phyloP scores from a whole-genome alignment of 2,797 vertebrate species.

The Pelodytes ibericus region DNA sequence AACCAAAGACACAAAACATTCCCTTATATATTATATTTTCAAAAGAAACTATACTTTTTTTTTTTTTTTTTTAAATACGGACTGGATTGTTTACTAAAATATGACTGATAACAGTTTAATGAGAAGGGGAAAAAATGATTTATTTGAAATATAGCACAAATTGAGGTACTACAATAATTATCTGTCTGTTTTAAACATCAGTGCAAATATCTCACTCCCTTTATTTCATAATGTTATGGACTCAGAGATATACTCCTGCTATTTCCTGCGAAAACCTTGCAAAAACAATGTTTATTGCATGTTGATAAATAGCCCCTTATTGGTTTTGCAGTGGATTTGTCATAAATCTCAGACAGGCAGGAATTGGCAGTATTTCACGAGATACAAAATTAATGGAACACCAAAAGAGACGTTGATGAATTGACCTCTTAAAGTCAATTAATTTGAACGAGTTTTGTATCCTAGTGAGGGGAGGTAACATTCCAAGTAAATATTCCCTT shows the following conservation, averaged over 20 bases:
- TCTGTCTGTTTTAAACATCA: too few relatives aligned
- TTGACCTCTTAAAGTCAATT: constrained; percentile 46
- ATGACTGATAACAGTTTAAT: not conserved
- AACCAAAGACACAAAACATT: too few relatives aligned
- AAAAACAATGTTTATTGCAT: constrained; percentile 34
- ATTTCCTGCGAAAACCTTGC: not conserved
- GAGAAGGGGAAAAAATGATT: not conserved
- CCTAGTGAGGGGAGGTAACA: constrained; percentile 13
- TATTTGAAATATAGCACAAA: not conserved
- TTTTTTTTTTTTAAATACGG: too few relatives aligned
- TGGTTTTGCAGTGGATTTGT: constrained; percentile 27
- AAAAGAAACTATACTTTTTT: too few relatives aligned
- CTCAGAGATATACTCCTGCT: not conserved
- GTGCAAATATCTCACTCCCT: too few relatives aligned
- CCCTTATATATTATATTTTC: too few relatives aligned
- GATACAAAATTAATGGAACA: constrained; percentile 47
- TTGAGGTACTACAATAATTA: not conserved
- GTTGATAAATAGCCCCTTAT: constrained; percentile 43
- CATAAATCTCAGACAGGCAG: constrained; percentile 37
- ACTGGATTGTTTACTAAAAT: too few relatives aligned
- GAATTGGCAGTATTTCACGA: constrained; percentile 37
- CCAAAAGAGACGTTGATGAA: constrained; percentile 47
- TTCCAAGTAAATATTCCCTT: constrained; percentile 25
- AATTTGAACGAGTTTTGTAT: constrained; percentile 36
- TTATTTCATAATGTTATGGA: not conserved